Conservation (phyloP, 2,888 invertebrate genomes). For the Busseola fusca region DNA sequence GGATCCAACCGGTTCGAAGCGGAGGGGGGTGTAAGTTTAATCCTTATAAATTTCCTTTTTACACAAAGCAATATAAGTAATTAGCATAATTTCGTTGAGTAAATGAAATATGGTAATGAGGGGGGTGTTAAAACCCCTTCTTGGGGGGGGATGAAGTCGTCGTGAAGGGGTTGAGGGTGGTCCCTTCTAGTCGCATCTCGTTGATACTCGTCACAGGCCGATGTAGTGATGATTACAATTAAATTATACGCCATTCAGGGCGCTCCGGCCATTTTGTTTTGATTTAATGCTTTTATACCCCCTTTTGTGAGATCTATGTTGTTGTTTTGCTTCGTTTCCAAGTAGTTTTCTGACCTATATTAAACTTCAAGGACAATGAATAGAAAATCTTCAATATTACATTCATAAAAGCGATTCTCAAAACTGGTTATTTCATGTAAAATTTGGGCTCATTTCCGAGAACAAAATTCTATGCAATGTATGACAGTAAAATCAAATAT, state of each 20-base stretch:
- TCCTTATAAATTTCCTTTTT: constrained; percentile 90
- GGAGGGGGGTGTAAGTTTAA: constrained; percentile 85
- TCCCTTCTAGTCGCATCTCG: constrained; percentile 87
- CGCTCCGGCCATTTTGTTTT: constrained; percentile 83
- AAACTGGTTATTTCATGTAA: background rate
- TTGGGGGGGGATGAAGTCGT: constrained; percentile 73
- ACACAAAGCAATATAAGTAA: constrained; percentile 90
- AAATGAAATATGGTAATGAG: constrained; percentile 90
- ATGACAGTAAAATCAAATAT: background rate
- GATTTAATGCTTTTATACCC: constrained; percentile 77
- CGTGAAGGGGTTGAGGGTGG: constrained; percentile 73
- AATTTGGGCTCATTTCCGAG: background rate
- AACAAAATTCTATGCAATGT: background rate
- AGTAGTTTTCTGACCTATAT: constrained; percentile 57
- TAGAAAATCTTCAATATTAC: background rate
- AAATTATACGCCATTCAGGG: constrained; percentile 84
- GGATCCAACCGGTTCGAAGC: constrained; percentile 72
- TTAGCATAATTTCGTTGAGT: constrained; percentile 90
- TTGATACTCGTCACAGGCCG: constrained; percentile 86
- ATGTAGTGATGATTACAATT: constrained; percentile 88
- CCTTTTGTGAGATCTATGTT: constrained; percentile 58
- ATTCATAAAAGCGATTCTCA: background rate
- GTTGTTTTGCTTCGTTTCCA: constrained; percentile 55
- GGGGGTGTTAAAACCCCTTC: constrained; percentile 83
- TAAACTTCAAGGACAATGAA: constrained; percentile 32